Base-by-base conservation (phyloP, 2,888 invertebrate species). In the Atethmia centrago region DNA sequence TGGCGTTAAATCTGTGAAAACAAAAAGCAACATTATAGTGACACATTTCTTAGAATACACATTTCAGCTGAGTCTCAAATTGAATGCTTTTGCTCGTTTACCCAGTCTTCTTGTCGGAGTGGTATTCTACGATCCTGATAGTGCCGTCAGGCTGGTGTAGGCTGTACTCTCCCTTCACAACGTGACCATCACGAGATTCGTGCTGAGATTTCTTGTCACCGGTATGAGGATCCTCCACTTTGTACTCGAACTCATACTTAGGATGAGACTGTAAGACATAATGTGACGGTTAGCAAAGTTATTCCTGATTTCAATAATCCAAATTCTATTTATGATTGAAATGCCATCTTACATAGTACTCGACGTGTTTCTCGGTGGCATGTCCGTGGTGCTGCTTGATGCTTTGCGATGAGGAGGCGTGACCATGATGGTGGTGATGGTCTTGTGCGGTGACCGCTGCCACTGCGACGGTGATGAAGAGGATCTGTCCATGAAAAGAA, bases 201-300 rank as follows among this genome's bases (percentile, higher is more conserved):
- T 73, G 72, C 16, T 72, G 72, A 31, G 72, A 73, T 4, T 72
- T 72, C 31, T 73, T 73, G 25, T 72, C 72, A 0, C 59, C 73
- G 9, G 73, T 72, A 73, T 72, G 72, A 25, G 73, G 58, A 42
- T 72, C 72, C 12, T 51, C 59, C 9, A 72, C 74, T 74, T 73
- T 59, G 51, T 73, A 73, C 8, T 49, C 59, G 12, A 73, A 73
- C 42, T 73, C 72, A 21, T 73, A 73, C 2, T 59, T 73, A 0
- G 72, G 72, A 16, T 73, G 95, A 95, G 90, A 96, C 96, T 74
- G 90, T 91, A 61, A 59, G 0, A 53, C 4, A 56, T 1, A 9
- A 31, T 31, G 31, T 7, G 1, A 4, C 0, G 9, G 0, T 73
- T n/a, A 36, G 14, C 0, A 4, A 36, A 0, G 9, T 21, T 5